Conservation (phyloP, 2,113 vertebrate genomes). For the Amphiprion ocellaris region DNA sequence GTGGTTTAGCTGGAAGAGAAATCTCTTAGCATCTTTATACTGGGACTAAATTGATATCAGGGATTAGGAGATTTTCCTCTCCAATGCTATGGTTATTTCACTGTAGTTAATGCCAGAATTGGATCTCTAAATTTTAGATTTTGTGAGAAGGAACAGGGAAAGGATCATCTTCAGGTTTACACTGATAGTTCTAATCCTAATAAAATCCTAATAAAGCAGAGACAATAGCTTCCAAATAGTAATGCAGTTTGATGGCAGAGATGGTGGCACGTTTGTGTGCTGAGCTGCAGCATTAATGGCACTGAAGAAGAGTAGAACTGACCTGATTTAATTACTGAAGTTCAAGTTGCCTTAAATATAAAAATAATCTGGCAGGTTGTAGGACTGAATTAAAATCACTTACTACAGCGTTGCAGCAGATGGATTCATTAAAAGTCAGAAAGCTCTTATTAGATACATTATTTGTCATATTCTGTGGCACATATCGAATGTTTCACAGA, state of each 20-base stretch:
- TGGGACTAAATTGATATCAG: conserved; percentile 13
- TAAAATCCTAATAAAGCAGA: conserved; percentile 29
- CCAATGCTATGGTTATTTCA: conserved; percentile 1
- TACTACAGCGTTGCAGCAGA: conserved; percentile 1
- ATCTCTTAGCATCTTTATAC: too few relatives aligned
- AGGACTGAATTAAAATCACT: conserved; percentile 14
- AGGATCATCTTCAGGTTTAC: conserved; percentile 26
- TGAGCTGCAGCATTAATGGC: conserved; percentile 16
- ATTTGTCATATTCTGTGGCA: background rate
- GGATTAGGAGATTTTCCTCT: conserved; percentile 46
- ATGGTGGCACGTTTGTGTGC: background rate
- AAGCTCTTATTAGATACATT: background rate
- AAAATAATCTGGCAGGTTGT: conserved; percentile 21
- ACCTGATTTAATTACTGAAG: conserved; percentile 39
- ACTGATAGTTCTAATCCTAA: conserved; percentile 44
- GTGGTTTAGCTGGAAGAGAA: background rate
- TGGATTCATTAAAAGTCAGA: conserved; percentile 13
- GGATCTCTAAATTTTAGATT: conserved; percentile 25
- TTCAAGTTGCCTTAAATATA: conserved; percentile 2
- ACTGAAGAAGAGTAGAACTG: background rate
- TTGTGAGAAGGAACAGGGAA: conserved; percentile 28
- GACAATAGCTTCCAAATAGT: conserved; percentile 13
- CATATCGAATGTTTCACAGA: background rate
- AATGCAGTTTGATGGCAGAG: conserved; percentile 5
- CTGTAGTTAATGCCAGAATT: background rate